A percentile compares a stretch with the other conserved stretches of the same genome.
These are phyloP conservation scores for Columbina picui DNA, from an alignment of 2,113 vertebrate genomes.

Conservation along the genomic window DNA sequence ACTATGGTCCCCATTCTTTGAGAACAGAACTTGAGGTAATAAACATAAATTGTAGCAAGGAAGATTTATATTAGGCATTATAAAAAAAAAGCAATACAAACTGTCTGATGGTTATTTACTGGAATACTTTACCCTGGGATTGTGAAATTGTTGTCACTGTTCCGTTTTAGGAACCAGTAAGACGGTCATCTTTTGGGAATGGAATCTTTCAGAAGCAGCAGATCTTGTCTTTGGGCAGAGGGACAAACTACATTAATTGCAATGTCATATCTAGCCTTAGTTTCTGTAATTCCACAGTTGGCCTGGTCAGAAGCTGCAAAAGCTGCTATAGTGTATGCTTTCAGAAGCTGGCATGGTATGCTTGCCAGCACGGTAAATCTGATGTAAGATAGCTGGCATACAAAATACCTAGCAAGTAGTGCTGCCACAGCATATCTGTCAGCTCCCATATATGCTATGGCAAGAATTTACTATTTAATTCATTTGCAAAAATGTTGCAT, in stretches of 20 bases:
- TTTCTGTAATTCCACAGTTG: not conserved
- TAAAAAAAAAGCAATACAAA: not conserved
- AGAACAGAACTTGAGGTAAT: not conserved
- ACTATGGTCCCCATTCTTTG: fast-evolving
- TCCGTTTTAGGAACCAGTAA: not conserved
- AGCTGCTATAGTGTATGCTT: not conserved
- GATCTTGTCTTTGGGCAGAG: not conserved
- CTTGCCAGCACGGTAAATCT: not conserved
- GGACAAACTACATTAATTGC: not conserved
- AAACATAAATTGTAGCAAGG: not conserved
- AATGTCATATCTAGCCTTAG: not conserved
- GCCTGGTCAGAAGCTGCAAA: not conserved
- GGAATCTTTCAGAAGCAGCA: not conserved
- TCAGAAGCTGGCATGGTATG: not conserved
- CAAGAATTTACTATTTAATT: not conserved
- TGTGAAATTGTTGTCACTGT: not conserved
- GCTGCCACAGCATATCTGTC: not conserved
- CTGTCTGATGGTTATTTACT: not conserved
- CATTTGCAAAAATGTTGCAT: not conserved
- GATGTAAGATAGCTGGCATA: not conserved
- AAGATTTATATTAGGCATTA: not conserved
- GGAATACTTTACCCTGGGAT: not conserved
- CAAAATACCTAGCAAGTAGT: not conserved
- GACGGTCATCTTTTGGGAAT: not conserved
- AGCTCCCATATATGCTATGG: not conserved